Conservation (phyloP, 2,888 invertebrate genomes). For the Drosophila kanekoi region DNA sequence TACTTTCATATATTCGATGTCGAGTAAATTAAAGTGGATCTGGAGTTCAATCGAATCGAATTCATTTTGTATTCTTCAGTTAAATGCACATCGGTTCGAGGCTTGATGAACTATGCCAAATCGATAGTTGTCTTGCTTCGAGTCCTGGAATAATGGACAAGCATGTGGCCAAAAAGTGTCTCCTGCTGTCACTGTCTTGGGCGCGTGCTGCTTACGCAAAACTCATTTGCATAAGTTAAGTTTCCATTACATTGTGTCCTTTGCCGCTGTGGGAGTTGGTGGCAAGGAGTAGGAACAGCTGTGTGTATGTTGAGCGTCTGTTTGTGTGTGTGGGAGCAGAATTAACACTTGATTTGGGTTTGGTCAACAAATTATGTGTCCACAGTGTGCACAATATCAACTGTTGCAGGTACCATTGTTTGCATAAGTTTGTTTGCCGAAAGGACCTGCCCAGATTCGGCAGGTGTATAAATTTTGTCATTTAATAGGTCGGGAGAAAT, state of each 20-base stretch:
- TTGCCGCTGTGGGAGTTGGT: background rate
- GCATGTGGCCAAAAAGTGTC: background rate
- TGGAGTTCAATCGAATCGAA: too few species aligned
- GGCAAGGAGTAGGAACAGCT: too few species aligned
- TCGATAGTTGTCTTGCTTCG: too few species aligned
- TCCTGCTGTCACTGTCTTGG: background rate
- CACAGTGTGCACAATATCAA: constrained; percentile 10
- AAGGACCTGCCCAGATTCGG: background rate
- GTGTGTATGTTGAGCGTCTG: background rate
- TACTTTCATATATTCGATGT: too few species aligned
- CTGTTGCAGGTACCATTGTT: constrained; percentile 6
- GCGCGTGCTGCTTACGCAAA: background rate
- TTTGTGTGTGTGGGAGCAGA: constrained; percentile 11
- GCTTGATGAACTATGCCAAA: too few species aligned
- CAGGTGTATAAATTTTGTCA: background rate
- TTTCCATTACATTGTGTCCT: constrained; percentile 39
- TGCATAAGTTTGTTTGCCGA: constrained; percentile 1
- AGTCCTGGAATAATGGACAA: too few species aligned
- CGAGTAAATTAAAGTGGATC: too few species aligned
- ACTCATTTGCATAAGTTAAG: constrained; percentile 57
- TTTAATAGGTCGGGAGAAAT: background rate
- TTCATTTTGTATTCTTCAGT: too few species aligned
- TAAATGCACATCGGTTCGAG: too few species aligned
- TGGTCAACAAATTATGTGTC: constrained; percentile 46
- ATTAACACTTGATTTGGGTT: constrained; percentile 50